Evolutionary conservation across 1,140 invertebrate genomes (phyloP), one percentile per base, ranked within the genome.

Genomic region (Glomeris maerens): DNA sequence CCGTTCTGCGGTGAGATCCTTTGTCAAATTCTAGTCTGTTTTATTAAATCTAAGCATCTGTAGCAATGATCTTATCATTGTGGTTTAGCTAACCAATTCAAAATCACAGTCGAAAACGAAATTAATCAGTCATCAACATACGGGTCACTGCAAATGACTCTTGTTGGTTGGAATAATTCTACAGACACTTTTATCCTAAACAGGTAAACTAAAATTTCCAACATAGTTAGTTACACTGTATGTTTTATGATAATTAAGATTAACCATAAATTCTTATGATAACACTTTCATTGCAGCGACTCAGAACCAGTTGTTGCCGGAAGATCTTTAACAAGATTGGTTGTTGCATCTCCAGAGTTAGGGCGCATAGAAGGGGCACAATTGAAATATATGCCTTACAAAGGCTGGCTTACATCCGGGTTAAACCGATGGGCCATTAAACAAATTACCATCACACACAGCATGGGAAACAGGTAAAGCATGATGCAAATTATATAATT

Each of bases 101-200:
- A 85, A 59, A 76, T 91, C 25, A 79, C 78, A 55, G 75, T 94
- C 22, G 78, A 83, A 54, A 83, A 78, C 1, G 77, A 76, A 7
- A 78, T 73, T 50, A 73, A 72, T 59, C 66, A 72, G 20, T 66
- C 78, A 39, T 76, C 71, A 27, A 86, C 75, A 62, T 91, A 79
- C 64, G 89, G 89, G 0, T 81, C 83, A 57, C 71, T 94, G 3
- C 82, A 91, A 59, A 73, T 91, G 2, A 83, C 81, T 0, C 68
- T 93, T 1, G 75, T 90, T 27, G 81, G 81, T n/a, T 78, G 83
- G 47, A 77, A 78, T 1, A 75, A 78, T 3, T 73, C 87, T 14
- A 92, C 92, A 57, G 88, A 93, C 66, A 88, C 84, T 20, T 91
- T 92, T 64, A 76, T 78, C 2, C 78, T 94, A 67, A 91, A 85